phyloP scores from a whole-genome alignment of 2,113 vertebrate species.

The Silurus asotus region DNA sequence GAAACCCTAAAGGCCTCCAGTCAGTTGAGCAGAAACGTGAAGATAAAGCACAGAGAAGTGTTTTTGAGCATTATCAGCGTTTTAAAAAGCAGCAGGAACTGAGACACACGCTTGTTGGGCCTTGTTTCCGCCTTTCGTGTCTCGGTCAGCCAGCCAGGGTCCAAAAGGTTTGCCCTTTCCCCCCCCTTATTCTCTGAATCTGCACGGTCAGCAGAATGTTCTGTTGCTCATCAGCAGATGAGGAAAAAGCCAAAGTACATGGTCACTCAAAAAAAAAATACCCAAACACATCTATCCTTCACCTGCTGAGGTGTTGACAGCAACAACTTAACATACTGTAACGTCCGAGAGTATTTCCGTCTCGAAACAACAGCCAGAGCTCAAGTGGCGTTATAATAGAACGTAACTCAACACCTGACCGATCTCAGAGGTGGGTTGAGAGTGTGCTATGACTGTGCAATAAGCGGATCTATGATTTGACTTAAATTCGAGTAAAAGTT shows the following conservation, averaged over 20 bases:
- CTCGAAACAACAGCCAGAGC: neutral
- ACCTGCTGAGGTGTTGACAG: slow-evolving; percentile 2
- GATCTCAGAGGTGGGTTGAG: neutral
- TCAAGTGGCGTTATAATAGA: neutral
- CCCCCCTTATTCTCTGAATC: neutral
- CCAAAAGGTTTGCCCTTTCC: slow-evolving; percentile 37
- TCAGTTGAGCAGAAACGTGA: neutral
- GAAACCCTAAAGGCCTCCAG: neutral
- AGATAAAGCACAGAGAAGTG: neutral
- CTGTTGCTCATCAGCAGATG: slow-evolving; percentile 36
- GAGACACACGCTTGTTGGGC: neutral
- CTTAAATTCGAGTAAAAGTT: neutral
- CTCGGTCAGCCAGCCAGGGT: slow-evolving; percentile 18
- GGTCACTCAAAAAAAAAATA: slow-evolving; percentile 19
- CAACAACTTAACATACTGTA: neutral
- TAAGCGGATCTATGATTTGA: neutral
- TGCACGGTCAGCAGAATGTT: slow-evolving; percentile 44
- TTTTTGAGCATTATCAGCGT: neutral
- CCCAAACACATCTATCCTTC: neutral
- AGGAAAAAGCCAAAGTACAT: slow-evolving; percentile 39
- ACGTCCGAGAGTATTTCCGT: neutral
- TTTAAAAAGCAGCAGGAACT: slow-evolving; percentile 11
- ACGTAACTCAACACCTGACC: neutral
- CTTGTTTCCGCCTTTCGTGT: slow-evolving; percentile 26
- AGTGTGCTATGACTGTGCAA: neutral